phyloP scores from a whole-genome alignment of 2,797 vertebrate genomes.

The Oreochromis mossambicus region DNA sequence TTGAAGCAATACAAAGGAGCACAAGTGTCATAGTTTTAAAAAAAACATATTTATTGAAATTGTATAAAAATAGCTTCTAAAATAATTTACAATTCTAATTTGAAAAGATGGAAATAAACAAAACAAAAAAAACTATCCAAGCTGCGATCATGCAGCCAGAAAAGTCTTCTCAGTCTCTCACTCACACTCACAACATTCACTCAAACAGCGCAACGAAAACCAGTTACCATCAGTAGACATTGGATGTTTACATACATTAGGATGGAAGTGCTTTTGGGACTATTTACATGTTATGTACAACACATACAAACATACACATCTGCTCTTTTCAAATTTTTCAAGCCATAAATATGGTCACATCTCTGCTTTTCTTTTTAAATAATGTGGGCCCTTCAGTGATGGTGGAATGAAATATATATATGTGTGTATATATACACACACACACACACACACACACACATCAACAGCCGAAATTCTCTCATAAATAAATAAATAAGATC shows the following conservation, averaged over 20 bases:
- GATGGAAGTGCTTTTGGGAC: constrained; percentile 72
- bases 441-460: background rate
- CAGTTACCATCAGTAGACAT: constrained; percentile 71
- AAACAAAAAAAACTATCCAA: constrained; percentile 44
- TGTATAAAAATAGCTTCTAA: constrained; percentile 82
- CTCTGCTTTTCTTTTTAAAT: constrained; percentile 62
- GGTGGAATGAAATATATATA: constrained; percentile 74
- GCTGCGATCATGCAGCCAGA: constrained; percentile 65
- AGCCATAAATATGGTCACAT: constrained; percentile 78
- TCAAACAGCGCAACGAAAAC: constrained; percentile 49
- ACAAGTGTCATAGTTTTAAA: constrained; percentile 52
- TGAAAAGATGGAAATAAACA: constrained; percentile 48
- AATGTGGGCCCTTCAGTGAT: constrained; percentile 76
- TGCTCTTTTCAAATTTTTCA: constrained; percentile 58
- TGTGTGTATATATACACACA: fast-evolving
- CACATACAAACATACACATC: constrained; percentile 40
- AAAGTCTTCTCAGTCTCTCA: background rate
- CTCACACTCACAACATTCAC: background rate
- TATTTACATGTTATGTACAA: constrained; percentile 75
- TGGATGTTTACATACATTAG: constrained; percentile 69
- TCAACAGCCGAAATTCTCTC: constrained; percentile 55
- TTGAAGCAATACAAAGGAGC: background rate
- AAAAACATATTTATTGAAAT: constrained; percentile 85
- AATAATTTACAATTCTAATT: constrained; percentile 78
- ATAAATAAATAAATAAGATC: constrained; percentile 83